Conservation (phyloP, 2,797 vertebrate genomes). For the Sebastes matsubarae region DNA sequence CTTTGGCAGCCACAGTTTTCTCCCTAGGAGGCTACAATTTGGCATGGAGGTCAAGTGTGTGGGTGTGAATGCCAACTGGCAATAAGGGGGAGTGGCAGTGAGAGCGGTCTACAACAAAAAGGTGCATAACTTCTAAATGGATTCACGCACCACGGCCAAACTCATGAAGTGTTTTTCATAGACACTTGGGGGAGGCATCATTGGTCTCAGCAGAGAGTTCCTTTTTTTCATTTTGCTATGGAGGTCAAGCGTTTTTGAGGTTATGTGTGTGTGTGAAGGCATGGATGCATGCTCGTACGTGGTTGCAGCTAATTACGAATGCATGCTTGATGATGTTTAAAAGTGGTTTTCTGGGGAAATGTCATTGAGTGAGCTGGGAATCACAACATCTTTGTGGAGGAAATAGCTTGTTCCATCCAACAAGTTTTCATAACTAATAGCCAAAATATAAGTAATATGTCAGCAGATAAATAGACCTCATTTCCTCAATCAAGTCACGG, state of each 20-base stretch:
- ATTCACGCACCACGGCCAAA: too few relatives aligned
- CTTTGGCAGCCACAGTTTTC: too few relatives aligned
- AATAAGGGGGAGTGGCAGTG: too few relatives aligned
- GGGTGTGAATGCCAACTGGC: too few relatives aligned
- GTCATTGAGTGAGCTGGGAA: neutral
- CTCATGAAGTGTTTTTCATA: neutral
- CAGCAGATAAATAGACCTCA: neutral
- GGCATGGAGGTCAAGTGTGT: too few relatives aligned
- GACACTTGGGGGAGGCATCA: neutral
- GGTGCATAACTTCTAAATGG: too few relatives aligned
- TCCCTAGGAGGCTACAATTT: too few relatives aligned
- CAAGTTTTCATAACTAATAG: neutral
- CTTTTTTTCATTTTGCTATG: neutral
- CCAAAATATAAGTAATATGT: neutral
- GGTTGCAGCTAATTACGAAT: neutral
- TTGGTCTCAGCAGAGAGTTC: neutral
- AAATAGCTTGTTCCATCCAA: neutral
- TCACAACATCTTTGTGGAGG: neutral
- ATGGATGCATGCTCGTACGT: neutral
- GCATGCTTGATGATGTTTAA: neutral
- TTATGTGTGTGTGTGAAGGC: neutral
- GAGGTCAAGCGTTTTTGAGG: neutral
- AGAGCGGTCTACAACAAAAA: too few relatives aligned
- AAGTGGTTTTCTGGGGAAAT: neutral
- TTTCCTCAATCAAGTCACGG: neutral